Evolutionary conservation across 2,888 invertebrate species (phyloP), one percentile per base, ranked within the genome.

Genomic region (Cremastobaeus sp.): DNA sequence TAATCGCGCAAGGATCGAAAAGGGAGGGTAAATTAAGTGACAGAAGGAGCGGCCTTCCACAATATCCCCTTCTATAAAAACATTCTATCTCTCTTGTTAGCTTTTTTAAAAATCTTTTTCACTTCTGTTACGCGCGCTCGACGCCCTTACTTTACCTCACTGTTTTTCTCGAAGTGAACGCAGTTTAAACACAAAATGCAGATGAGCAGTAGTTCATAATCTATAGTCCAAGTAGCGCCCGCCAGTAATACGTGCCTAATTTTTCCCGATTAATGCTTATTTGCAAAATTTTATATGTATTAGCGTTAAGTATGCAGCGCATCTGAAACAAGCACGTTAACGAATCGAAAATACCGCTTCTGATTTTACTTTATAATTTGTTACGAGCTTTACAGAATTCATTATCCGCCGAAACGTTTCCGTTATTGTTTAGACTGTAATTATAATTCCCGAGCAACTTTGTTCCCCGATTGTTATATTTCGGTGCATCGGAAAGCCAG

Each of bases 1-100:
- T 77, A 86, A 85, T 82, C 76, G 79, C 80, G 73, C 79, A 82
- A 82, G 75, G 76, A 71, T 73, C 70, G 73, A 62, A 62, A 71
- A 71, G 74, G 75, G 78, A 74, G 74, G 69, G 72, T 76, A 75
- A 74, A 75, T 75, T 71, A 71, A 68, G 70, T 76, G 75, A 74
- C 70, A 76, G 71, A 71, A 76, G 74, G 76, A 76, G 70, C 76
- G 65, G 72, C 76, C 76, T 72, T 74, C 71, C 74, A 48, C 76
- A 68, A 64, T 69, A 74, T 76, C 65, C 76, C 76, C 76, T 72
- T 74, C 74, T 77, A 66, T 72, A 77, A 77, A 77, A 74, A 77
- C 76, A 74, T 62, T 74, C 76, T 74, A 64, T 76, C 70, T 71
- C 71, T 71, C 76, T 77, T 71, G 70, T 75, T 71, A 71, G 70